Evolutionary conservation across 2,113 vertebrate species (phyloP), one percentile per base, ranked within the genome.

Genomic region (Cathartes aura): DNA sequence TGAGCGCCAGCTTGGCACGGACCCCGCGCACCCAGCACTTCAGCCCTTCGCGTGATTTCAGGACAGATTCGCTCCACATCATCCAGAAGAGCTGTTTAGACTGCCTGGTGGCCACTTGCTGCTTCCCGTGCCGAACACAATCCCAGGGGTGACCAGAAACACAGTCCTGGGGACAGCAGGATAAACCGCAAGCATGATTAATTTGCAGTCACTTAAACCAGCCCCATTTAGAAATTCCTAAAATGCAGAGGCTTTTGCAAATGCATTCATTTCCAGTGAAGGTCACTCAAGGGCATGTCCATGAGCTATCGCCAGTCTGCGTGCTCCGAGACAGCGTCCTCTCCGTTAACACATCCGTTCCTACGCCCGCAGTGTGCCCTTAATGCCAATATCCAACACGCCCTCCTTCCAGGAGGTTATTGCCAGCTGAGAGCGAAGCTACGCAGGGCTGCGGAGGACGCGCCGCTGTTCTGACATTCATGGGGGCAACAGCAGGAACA

Each of bases 381-480:
- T 52, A 53, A 32, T 12, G 15, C 24, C 82, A 50, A 34, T 5
- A 32, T 7, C 50, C 43, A 56, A 45, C 42, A 63, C 3, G 2
- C 21, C 34, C 55, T 66, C 59, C 47, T 55, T 15, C 32, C 68
- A 67, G 21, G 36, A 88, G 19, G 32, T 34, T 26, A 52, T 15
- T 8, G 4, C 42, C 56, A 40, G 50, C 40, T 27, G 9, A 30
- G 48, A 70, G 43, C 2, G 0, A 47, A 70, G 78, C 45, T 36
- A n/a, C 5, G 3, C 40, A 32, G n/a, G n/a, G 26, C 43, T 38
- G 34, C 1, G 0, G 21, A 71, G 48, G 27, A 82, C 1, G 1
- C 0, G 1, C 11, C 1, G 1, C 30, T 21, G 11, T 32, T 53
- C n/a, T 83, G 62, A 36, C n/a, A 20, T 22, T 29, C 55, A 27